These are phyloP conservation scores for Caenorhabditis becei DNA, from an alignment of 2,888 invertebrate genomes.

Conservation along the genomic window DNA sequence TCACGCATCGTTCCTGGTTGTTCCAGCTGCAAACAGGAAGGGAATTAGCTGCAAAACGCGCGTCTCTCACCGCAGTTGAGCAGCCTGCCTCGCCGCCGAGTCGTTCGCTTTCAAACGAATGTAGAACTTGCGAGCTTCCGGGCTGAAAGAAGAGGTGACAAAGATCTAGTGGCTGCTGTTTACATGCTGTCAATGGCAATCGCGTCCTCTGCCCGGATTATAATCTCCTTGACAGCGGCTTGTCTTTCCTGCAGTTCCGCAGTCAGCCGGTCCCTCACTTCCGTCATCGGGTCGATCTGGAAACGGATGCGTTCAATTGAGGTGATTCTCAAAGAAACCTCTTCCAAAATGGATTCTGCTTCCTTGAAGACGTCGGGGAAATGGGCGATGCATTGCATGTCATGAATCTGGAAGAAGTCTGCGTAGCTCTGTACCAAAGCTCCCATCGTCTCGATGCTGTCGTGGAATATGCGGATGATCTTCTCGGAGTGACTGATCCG, in stretches of 20 bases:
- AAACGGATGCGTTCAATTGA: conserved; percentile 27
- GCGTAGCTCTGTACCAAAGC: conserved; percentile 77
- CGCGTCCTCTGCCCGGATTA: conserved; percentile 79
- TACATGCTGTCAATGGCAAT: conserved; percentile 72
- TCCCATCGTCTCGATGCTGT: conserved; percentile 76
- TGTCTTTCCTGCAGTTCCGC: conserved; percentile 77
- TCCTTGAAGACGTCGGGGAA: conserved; percentile 71
- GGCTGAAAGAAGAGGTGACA: conserved; percentile 49
- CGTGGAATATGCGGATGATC: conserved; percentile 64
- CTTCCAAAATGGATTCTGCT: conserved; percentile 69
- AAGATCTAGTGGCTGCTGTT: conserved; percentile 6
- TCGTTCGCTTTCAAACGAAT: conserved; percentile 68
- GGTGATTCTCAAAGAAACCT: conserved; percentile 65
- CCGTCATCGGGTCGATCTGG: conserved; percentile 77
- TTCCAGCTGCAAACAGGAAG: conserved; percentile 48
- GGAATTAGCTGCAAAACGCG: not conserved
- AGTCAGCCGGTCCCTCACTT: conserved; percentile 72
- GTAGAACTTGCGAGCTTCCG: conserved; percentile 66
- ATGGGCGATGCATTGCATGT: conserved; percentile 66
- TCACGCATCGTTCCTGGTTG: conserved; percentile 69
- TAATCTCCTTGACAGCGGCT: conserved; percentile 75
- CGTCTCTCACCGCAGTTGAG: conserved; percentile 38
- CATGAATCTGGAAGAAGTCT: conserved; percentile 63
- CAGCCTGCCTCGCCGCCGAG: conserved; percentile 68
- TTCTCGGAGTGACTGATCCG: conserved; percentile 30